These are phyloP conservation scores for Mythimna impura DNA, from an alignment of 2,888 invertebrate species.

Conservation along the genomic window DNA sequence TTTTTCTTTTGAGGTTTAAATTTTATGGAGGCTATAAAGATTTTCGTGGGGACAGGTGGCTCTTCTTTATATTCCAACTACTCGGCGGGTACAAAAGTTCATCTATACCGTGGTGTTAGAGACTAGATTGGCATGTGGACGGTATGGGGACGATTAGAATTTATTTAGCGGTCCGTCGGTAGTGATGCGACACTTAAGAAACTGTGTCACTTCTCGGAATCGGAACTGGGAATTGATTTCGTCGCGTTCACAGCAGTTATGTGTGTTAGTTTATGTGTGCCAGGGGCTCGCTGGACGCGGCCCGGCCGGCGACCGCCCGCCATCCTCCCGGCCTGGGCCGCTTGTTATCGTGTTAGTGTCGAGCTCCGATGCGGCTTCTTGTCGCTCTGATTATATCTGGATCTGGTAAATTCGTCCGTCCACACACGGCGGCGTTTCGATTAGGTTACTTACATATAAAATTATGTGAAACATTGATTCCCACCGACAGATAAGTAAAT, in stretches of 20 bases:
- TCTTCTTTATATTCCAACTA: slow-evolving; percentile 89
- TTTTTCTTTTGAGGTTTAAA: slow-evolving; percentile 89
- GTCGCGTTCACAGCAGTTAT: slow-evolving; percentile 88
- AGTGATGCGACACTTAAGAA: slow-evolving; percentile 90
- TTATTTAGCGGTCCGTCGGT: slow-evolving; percentile 89
- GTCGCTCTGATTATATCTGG: slow-evolving; percentile 86
- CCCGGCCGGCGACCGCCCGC: slow-evolving; percentile 60
- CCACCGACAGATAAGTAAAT: slow-evolving; percentile 73
- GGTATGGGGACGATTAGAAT: slow-evolving; percentile 82
- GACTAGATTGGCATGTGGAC: slow-evolving; percentile 83
- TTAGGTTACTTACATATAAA: slow-evolving; percentile 83
- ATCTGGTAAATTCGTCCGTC: slow-evolving; percentile 84
- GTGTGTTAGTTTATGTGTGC: slow-evolving; percentile 85
- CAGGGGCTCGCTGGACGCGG: slow-evolving; percentile 60
- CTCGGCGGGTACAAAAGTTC: slow-evolving; percentile 78
- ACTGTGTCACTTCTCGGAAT: slow-evolving; percentile 90
- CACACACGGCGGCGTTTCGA: slow-evolving; percentile 81
- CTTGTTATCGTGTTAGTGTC: slow-evolving; percentile 85
- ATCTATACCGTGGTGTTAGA: slow-evolving; percentile 80
- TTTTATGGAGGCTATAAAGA: slow-evolving; percentile 90
- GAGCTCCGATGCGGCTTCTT: slow-evolving; percentile 81
- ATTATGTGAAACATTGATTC: slow-evolving; percentile 84
- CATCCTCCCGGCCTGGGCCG: slow-evolving; percentile 69
- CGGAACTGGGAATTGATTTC: slow-evolving; percentile 89
- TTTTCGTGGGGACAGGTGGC: slow-evolving; percentile 90